Percentiles rank a stretch among this genome's conserved stretches.
Evolutionary conservation across 2,888 invertebrate genomes (phyloP).

Genomic region (Trissolcus brochymenae): DNA sequence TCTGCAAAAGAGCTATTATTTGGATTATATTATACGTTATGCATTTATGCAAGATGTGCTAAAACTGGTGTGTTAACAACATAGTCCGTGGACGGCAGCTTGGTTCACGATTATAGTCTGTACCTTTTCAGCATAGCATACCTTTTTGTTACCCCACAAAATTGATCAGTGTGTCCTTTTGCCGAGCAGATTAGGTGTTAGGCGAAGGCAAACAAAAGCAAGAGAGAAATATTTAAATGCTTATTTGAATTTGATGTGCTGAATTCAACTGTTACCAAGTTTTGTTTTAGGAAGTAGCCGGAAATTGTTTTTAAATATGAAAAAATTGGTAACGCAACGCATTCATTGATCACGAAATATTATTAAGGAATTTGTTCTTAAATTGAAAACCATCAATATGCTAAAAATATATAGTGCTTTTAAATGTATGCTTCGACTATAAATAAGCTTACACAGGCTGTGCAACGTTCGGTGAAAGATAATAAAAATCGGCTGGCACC

Average conservation of each 20-base stretch:
- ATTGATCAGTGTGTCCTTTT: conserved; percentile 41
- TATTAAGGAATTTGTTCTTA: not conserved
- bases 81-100: conserved; percentile 33
- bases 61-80: conserved; percentile 41
- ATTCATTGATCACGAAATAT: not conserved
- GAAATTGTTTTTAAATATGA: not conserved
- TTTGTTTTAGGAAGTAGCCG: no score
- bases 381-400: no score
- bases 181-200: conserved; percentile 39
- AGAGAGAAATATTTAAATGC: conserved; percentile 6
- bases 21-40: conserved; percentile 34
- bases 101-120: conserved; percentile 33
- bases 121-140: conserved; percentile 37
- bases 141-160: conserved; percentile 45
- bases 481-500: conserved; percentile 22
- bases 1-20: conserved; percentile 23
- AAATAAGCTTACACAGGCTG: no score
- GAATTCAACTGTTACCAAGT: no score
- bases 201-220: conserved; percentile 25
- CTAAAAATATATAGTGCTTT: no score
- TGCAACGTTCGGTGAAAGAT: conserved; percentile 3
- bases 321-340: conserved; percentile 15
- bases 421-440: no score
- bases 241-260: conserved; percentile 21
- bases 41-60: conserved; percentile 42